Evolutionary conservation across 2,113 vertebrate species (phyloP).

Genomic region (Scalopus aquaticus): DNA sequence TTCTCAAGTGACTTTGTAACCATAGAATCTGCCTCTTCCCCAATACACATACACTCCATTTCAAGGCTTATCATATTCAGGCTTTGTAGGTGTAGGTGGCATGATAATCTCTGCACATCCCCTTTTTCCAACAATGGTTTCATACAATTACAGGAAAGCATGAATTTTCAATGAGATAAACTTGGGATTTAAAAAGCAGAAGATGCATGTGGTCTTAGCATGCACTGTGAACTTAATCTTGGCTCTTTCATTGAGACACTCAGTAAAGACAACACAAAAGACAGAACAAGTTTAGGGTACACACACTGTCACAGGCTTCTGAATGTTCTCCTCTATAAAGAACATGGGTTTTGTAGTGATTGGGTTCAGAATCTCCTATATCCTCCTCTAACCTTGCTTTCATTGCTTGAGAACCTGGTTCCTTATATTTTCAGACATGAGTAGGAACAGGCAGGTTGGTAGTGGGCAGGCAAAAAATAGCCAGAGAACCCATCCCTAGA

Average conservation of each 20-base stretch:
- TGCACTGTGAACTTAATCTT: neutral
- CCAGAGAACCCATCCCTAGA: neutral
- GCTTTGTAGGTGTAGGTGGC: neutral
- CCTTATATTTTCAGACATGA: neutral
- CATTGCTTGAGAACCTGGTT: neutral
- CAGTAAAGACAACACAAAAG: neutral
- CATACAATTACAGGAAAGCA: neutral
- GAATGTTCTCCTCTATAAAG: neutral
- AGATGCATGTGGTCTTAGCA: neutral
- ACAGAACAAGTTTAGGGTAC: neutral
- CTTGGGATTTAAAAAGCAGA: neutral
- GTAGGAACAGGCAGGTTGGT: neutral
- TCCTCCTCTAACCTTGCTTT: neutral
- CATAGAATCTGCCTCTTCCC: neutral
- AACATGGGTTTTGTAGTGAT: neutral
- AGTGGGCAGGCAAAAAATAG: neutral
- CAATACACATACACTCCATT: neutral
- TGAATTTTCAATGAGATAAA: neutral
- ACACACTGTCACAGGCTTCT: neutral
- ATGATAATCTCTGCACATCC: neutral
- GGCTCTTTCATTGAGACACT: neutral
- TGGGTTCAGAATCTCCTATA: neutral
- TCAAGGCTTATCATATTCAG: neutral
- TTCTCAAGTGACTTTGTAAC: neutral
- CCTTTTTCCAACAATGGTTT: neutral